Percentiles rank a stretch among this genome's conserved stretches.
phyloP scores from a whole-genome alignment of 2,888 invertebrate genomes.

The Cyaniris semiargus region DNA sequence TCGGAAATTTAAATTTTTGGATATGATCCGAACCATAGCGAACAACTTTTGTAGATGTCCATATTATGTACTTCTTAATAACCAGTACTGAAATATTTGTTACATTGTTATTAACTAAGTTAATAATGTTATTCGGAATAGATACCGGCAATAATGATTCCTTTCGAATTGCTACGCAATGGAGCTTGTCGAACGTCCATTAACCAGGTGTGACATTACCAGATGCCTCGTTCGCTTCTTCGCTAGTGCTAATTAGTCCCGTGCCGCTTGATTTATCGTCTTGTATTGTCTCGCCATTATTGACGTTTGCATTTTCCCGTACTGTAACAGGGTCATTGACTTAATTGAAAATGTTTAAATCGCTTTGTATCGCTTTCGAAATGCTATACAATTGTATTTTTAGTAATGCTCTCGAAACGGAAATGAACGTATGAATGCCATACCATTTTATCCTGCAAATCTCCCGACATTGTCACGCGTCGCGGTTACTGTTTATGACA shows the following conservation, averaged over 20 bases:
- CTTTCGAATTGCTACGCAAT: conserved; percentile 30
- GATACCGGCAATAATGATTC: conserved; percentile 22
- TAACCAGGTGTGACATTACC: conserved; percentile 61
- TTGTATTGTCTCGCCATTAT: conserved; percentile 54
- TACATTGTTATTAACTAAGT: background rate
- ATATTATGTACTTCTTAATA: background rate
- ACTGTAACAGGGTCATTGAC: conserved; percentile 48
- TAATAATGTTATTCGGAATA: background rate
- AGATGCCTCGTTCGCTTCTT: conserved; percentile 50
- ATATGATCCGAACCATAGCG: background rate
- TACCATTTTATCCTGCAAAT: conserved; percentile 57
- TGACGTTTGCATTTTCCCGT: conserved; percentile 55
- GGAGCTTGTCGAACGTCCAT: conserved; percentile 42
- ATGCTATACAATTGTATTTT: conserved; percentile 39
- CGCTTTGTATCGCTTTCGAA: conserved; percentile 32
- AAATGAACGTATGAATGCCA: conserved; percentile 43
- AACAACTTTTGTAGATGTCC: background rate
- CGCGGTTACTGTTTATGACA: conserved; percentile 51
- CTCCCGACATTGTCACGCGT: conserved; percentile 65
- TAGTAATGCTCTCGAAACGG: conserved; percentile 45
- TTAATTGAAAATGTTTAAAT: conserved; percentile 27
- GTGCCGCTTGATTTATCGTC: conserved; percentile 64
- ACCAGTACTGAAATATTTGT: background rate
- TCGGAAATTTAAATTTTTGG: background rate
- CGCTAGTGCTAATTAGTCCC: conserved; percentile 64